Percentiles rank a stretch among this genome's conserved stretches.
phyloP scores from a whole-genome alignment of 2,113 vertebrate species.

The Lichenostomus cassidix region DNA sequence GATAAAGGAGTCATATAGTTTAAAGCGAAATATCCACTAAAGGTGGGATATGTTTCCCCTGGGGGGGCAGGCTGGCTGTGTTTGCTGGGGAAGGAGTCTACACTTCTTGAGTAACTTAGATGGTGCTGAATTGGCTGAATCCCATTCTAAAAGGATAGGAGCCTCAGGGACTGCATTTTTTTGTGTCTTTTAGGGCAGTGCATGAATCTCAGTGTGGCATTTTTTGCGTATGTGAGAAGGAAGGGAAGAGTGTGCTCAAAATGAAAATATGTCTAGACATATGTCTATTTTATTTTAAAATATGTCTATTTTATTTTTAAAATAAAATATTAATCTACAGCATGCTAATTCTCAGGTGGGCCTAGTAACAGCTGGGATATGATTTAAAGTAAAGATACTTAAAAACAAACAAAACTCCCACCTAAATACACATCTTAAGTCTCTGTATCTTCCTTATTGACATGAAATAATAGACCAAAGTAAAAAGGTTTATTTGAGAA shows the following conservation, averaged over 20 bases:
- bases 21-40: not conserved
- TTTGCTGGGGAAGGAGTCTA: not conserved
- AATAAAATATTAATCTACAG: not conserved
- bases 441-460: not conserved
- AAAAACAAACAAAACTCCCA: not conserved
- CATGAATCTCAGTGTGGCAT: not conserved
- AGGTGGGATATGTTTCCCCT: not conserved
- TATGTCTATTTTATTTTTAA: no score
- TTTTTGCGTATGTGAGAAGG: not conserved
- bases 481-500: not conserved
- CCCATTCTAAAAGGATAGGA: not conserved
- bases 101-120: not conserved
- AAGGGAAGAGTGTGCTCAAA: not conserved
- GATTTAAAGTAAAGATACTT: not conserved
- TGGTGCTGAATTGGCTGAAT: not conserved
- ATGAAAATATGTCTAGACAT: not conserved
- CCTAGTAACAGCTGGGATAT: not conserved
- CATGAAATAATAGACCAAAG: not conserved
- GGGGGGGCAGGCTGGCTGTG: not conserved
- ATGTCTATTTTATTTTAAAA: no score
- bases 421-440: not conserved
- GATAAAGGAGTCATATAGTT: not conserved
- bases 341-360: not conserved
- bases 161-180: not conserved
- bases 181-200: not conserved